Conservation (phyloP, 1,140 invertebrate species). For the Cyrtorhinus lividipennis region DNA sequence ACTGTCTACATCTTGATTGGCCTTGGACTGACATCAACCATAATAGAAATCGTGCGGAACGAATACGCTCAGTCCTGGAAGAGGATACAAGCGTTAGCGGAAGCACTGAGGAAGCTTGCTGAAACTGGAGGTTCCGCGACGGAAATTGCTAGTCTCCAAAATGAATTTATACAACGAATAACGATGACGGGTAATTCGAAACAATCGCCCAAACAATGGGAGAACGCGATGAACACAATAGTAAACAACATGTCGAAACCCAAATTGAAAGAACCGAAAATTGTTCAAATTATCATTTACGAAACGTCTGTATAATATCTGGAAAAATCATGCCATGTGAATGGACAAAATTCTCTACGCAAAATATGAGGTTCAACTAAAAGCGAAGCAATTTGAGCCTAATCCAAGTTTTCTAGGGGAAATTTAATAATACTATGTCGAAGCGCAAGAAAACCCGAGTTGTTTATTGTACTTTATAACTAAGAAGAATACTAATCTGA, state of each 20-base stretch:
- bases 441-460: too few relatives aligned
- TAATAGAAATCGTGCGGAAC: constrained; percentile 72
- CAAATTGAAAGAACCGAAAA: constrained; percentile 23
- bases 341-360: too few relatives aligned
- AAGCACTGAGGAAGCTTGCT: constrained; percentile 54
- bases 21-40: constrained; percentile 83
- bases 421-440: too few relatives aligned
- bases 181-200: constrained; percentile 33
- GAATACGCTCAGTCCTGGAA: constrained; percentile 77
- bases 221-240: constrained; percentile 17
- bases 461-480: too few relatives aligned
- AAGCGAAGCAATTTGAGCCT: too few relatives aligned
- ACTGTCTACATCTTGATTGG: constrained; percentile 87
- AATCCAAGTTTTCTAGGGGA: too few relatives aligned
- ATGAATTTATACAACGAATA: constrained; percentile 39
- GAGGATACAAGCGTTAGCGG: constrained; percentile 60
- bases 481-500: too few relatives aligned
- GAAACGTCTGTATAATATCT: constrained; percentile 52
- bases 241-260: constrained; percentile 11
- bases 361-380: too few relatives aligned
- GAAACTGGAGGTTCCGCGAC: constrained; percentile 49
- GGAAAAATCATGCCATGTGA: not conserved
- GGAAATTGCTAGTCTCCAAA: constrained; percentile 47
- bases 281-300: constrained; percentile 73
- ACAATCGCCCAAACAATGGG: constrained; percentile 15